Evolutionary conservation across 2,888 invertebrate genomes (phyloP).

Genomic region (Nebria salina): DNA sequence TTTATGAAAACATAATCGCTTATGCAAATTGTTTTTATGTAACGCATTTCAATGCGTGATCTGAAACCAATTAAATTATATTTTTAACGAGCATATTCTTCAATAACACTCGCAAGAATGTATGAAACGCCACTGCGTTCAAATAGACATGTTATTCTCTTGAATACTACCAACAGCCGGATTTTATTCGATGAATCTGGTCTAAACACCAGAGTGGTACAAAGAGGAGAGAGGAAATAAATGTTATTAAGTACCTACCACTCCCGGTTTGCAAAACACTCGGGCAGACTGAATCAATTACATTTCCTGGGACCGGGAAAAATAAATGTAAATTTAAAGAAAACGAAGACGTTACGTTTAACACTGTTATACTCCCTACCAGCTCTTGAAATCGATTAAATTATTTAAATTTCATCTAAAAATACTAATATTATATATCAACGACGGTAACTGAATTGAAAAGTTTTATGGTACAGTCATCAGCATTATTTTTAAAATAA

Average conservation of each 20-base stretch:
- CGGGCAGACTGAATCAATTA: slow-evolving; percentile 27
- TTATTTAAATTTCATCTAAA: slow-evolving; percentile 41
- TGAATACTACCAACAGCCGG: neutral
- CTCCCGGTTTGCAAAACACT: slow-evolving; percentile 21
- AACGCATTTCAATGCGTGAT: too few species aligned
- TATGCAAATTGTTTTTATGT: too few species aligned
- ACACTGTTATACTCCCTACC: neutral
- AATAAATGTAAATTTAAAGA: slow-evolving; percentile 38
- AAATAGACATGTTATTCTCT: neutral
- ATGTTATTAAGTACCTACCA: slow-evolving; percentile 30
- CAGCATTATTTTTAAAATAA: neutral
- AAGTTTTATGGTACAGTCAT: neutral
- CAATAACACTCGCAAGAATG: neutral
- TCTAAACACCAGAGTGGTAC: neutral
- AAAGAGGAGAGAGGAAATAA: neutral
- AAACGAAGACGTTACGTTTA: slow-evolving; percentile 25
- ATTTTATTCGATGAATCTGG: neutral
- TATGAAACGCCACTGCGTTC: neutral
- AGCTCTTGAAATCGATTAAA: slow-evolving; percentile 34
- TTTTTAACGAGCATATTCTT: neutral
- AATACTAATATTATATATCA: slow-evolving; percentile 36
- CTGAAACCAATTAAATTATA: too few species aligned
- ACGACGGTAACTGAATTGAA: slow-evolving; percentile 6
- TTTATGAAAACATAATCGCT: too few species aligned
- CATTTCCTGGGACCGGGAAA: slow-evolving; percentile 17